These are phyloP conservation scores for Gryllus longicercus DNA, from an alignment of 2,888 invertebrate species.

Conservation along the genomic window DNA sequence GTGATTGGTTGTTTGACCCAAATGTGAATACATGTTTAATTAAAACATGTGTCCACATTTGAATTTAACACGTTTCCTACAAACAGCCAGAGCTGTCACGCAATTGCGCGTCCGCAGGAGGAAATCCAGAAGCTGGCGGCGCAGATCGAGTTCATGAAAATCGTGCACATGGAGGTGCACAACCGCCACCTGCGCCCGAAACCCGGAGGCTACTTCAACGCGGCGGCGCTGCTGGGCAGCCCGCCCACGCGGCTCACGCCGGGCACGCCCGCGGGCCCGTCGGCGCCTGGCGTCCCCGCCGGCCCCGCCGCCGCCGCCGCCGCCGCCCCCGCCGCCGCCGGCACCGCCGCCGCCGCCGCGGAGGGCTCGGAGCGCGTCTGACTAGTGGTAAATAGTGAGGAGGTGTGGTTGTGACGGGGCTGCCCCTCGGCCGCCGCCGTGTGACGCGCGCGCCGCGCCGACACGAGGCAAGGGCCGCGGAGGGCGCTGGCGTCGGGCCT, in stretches of 20 bases:
- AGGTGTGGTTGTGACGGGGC: slow-evolving; percentile 43
- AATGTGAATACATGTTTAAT: too few relatives aligned
- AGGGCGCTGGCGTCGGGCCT: too few relatives aligned
- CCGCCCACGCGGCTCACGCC: slow-evolving; percentile 19
- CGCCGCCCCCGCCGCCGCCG: neutral
- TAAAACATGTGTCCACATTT: too few relatives aligned
- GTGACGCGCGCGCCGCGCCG: neutral
- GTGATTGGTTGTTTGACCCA: too few relatives aligned
- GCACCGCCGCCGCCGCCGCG: slow-evolving; percentile 30
- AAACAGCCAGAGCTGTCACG: too few relatives aligned
- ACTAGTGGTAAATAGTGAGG: slow-evolving; percentile 46
- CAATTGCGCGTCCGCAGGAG: slow-evolving; percentile 56
- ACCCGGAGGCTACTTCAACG: slow-evolving; percentile 70
- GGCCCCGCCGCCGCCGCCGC: slow-evolving; percentile 24
- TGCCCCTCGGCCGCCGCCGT: slow-evolving; percentile 19
- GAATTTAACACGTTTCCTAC: too few relatives aligned
- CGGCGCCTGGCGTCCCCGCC: neutral
- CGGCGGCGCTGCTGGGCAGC: slow-evolving; percentile 27
- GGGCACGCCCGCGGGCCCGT: neutral
- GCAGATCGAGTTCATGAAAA: slow-evolving; percentile 91
- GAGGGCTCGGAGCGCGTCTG: slow-evolving; percentile 44
- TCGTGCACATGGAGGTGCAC: slow-evolving; percentile 84
- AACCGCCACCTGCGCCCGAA: slow-evolving; percentile 83
- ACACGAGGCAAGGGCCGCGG: too few relatives aligned
- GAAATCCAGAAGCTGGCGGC: slow-evolving; percentile 87